phyloP scores from a whole-genome alignment of 1,140 invertebrate genomes.

The Sitophilus oryzae region DNA sequence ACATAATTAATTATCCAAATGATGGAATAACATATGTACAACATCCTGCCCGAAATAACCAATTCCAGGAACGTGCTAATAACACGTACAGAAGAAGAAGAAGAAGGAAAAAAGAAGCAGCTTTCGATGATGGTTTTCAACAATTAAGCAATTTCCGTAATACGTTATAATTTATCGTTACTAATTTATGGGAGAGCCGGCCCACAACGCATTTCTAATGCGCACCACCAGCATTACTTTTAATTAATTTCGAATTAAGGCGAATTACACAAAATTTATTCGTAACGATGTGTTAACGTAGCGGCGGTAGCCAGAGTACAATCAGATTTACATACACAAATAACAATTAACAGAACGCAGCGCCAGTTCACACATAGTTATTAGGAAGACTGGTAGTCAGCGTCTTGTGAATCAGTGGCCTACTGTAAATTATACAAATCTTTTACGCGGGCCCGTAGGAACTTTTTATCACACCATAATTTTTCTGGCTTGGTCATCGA shows the following conservation, averaged over 20 bases:
- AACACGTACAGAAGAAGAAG: too few relatives aligned
- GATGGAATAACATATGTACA: too few relatives aligned
- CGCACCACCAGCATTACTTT: background rate
- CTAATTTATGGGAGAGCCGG: background rate
- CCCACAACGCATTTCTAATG: background rate
- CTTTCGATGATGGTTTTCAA: background rate
- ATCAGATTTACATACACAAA: constrained; percentile 11
- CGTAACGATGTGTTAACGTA: background rate
- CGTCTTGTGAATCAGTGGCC: background rate
- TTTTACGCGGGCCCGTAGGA: too few relatives aligned
- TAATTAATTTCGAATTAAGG: constrained; percentile 7
- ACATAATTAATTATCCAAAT: too few relatives aligned
- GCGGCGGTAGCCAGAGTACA: too few relatives aligned
- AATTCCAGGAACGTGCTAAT: too few relatives aligned
- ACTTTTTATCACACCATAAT: too few relatives aligned
- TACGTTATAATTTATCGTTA: constrained; percentile 1
- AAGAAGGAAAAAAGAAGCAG: too few relatives aligned
- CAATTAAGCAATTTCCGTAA: background rate
- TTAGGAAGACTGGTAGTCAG: constrained; percentile 7
- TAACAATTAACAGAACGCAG: constrained; percentile 1
- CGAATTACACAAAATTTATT: background rate
- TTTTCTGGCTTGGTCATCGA: too few relatives aligned
- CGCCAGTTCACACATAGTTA: constrained; percentile 10
- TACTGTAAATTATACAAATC: constrained; percentile 4
- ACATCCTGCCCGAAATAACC: too few relatives aligned